A percentile compares a stretch with the other conserved stretches of the same genome.
These are phyloP conservation scores for Melinaea marsaeus DNA, from an alignment of 2,888 invertebrate species.

Conservation along the genomic window DNA sequence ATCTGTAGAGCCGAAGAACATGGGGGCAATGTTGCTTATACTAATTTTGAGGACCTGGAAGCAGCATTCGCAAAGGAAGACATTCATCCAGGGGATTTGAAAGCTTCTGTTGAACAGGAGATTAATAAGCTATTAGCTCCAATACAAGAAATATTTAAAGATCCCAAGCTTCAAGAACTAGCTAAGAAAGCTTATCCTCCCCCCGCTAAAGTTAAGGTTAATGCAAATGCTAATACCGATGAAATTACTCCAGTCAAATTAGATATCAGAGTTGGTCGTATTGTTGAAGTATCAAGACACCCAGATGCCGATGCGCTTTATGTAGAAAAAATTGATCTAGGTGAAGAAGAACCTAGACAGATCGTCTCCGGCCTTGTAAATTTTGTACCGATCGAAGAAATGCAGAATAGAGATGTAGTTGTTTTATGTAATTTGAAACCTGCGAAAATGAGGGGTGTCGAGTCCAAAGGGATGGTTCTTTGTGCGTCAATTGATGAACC, in stretches of 20 bases:
- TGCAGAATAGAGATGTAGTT: constrained; percentile 92
- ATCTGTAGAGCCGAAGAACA: constrained; percentile 84
- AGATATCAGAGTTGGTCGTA: constrained; percentile 92
- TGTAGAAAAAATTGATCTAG: constrained; percentile 94
- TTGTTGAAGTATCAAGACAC: constrained; percentile 89
- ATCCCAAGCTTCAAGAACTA: constrained; percentile 87
- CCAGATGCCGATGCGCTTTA: constrained; percentile 95
- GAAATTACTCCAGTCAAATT: constrained; percentile 86
- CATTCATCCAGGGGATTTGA: constrained; percentile 96
- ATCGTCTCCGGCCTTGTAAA: constrained; percentile 95
- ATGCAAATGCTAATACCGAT: constrained; percentile 52
- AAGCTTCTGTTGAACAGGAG: constrained; percentile 87
- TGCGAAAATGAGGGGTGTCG: constrained; percentile 95
- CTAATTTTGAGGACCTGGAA: constrained; percentile 87
- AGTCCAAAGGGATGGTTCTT: constrained; percentile 95
- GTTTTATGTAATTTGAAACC: constrained; percentile 97
- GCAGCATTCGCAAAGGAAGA: constrained; percentile 87
- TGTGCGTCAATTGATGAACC: constrained; percentile 91
- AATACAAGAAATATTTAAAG: constrained; percentile 90
- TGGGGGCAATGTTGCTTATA: constrained; percentile 87
- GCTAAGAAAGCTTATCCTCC: constrained; percentile 91
- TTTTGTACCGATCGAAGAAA: constrained; percentile 92
- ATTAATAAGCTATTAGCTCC: constrained; percentile 93
- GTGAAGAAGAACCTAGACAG: constrained; percentile 83
- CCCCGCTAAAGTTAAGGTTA: constrained; percentile 79